A percentile compares a stretch with the other conserved stretches of the same genome.
Evolutionary conservation across 2,888 invertebrate genomes (phyloP).

Genomic region (Deilephila porcellus): DNA sequence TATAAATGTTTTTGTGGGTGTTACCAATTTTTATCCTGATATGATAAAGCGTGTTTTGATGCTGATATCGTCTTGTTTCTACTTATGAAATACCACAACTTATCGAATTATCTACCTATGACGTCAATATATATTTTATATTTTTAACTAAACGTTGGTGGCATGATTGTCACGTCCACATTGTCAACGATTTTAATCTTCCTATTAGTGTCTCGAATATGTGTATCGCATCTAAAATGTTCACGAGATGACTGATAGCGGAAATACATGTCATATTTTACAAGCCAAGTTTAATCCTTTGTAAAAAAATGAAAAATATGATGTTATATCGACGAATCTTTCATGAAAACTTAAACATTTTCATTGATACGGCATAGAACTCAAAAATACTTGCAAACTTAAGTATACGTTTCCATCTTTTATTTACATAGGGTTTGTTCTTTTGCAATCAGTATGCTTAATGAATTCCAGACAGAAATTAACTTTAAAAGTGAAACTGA

Average conservation of each 20-base stretch:
- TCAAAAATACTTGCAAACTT: no score
- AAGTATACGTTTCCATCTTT: no score
- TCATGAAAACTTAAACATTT: no score
- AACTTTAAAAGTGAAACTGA: no score
- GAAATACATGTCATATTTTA: background rate
- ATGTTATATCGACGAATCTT: no score
- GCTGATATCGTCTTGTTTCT: conserved; percentile 43
- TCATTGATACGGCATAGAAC: no score
- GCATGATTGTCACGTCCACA: conserved; percentile 23
- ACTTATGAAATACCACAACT: conserved; percentile 43
- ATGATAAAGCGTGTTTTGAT: conserved; percentile 42
- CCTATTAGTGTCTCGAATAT: conserved; percentile 4
- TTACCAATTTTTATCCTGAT: conserved; percentile 34
- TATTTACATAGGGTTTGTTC: no score
- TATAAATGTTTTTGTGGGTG: conserved; percentile 21
- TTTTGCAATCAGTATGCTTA: no score
- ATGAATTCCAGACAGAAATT: no score
- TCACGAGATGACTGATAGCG: background rate
- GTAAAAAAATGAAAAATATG: no score
- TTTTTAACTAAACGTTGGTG: conserved; percentile 40
- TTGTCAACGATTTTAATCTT: conserved; percentile 24
- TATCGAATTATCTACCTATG: conserved; percentile 46
- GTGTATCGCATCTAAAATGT: background rate
- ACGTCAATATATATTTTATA: conserved; percentile 50
- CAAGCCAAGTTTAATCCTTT: no score